Percentiles rank a stretch among this genome's conserved stretches.
phyloP scores from a whole-genome alignment of 2,113 vertebrate genomes.

The Mola mola region DNA sequence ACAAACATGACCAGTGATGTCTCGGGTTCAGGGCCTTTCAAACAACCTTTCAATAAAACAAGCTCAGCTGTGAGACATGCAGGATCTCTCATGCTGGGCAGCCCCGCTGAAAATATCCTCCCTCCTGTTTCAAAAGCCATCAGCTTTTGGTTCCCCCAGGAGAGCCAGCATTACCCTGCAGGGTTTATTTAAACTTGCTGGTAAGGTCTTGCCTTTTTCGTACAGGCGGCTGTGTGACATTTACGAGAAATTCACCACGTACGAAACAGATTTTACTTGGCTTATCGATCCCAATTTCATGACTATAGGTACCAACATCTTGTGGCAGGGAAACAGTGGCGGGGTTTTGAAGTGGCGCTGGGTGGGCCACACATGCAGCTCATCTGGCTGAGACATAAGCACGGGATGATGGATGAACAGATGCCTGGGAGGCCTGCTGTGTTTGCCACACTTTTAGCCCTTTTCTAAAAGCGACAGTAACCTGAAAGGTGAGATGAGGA shows the following conservation, averaged over 20 bases:
- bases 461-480: slow-evolving; percentile 53
- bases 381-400: slow-evolving; percentile 48
- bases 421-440: slow-evolving; percentile 15
- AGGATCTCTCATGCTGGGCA: slow-evolving; percentile 77
- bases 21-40: slow-evolving; percentile 77
- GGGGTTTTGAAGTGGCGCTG: slow-evolving; percentile 43
- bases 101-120: slow-evolving; percentile 75
- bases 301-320: slow-evolving; percentile 32
- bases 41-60: slow-evolving; percentile 82
- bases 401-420: slow-evolving; percentile 39
- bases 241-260: slow-evolving; percentile 63
- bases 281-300: slow-evolving; percentile 42
- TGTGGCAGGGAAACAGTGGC: slow-evolving; percentile 25
- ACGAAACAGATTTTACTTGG: slow-evolving; percentile 56
- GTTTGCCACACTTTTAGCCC: slow-evolving; percentile 38
- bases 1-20: slow-evolving; percentile 77
- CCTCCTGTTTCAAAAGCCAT: slow-evolving; percentile 82
- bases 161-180: slow-evolving; percentile 79
- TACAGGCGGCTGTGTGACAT: slow-evolving; percentile 68
- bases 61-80: slow-evolving; percentile 80
- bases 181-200: slow-evolving; percentile 82
- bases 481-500: slow-evolving; percentile 48
- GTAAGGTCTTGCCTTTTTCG: slow-evolving; percentile 76
- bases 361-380: slow-evolving; percentile 32
- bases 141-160: slow-evolving; percentile 77